Conservation (phyloP, 2,888 invertebrate genomes). For the Aquatica leii region DNA sequence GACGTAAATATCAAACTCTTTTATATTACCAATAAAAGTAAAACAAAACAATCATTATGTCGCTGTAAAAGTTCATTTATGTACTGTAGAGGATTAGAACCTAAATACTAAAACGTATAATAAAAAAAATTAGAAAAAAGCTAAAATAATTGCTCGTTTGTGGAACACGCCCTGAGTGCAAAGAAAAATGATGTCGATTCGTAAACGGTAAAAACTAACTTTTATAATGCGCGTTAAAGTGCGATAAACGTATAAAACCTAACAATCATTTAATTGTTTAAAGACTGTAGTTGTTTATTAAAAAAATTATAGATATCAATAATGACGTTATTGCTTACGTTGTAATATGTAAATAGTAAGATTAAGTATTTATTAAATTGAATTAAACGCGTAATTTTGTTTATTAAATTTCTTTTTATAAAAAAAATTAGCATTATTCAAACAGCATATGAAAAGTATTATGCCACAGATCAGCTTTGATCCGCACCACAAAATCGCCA, state of each 20-base stretch:
- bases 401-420: conserved; percentile 15
- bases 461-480: conserved; percentile 45
- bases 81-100: conserved; percentile 22
- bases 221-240: background rate
- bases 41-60: no score
- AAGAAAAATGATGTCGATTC: conserved; percentile 38
- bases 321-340: background rate
- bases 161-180: conserved; percentile 30
- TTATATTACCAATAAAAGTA: no score
- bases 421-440: conserved; percentile 32
- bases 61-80: conserved; percentile 13
- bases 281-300: no score
- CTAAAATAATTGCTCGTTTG: conserved; percentile 34
- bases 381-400: background rate
- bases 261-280: no score
- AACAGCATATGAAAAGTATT: conserved; percentile 38
- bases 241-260: no score
- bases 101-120: conserved; percentile 26
- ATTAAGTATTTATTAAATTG: conserved; percentile 1
- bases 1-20: background rate
- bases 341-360: no score
- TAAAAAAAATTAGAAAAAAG: conserved; percentile 31
- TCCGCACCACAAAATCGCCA: conserved; percentile 47
- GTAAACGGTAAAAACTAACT: conserved; percentile 24
- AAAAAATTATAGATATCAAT: no score